Evolutionary conservation across 2,797 vertebrate genomes (phyloP), one percentile per base, ranked within the genome.

Genomic region (Melanotaenia pygmaea): DNA sequence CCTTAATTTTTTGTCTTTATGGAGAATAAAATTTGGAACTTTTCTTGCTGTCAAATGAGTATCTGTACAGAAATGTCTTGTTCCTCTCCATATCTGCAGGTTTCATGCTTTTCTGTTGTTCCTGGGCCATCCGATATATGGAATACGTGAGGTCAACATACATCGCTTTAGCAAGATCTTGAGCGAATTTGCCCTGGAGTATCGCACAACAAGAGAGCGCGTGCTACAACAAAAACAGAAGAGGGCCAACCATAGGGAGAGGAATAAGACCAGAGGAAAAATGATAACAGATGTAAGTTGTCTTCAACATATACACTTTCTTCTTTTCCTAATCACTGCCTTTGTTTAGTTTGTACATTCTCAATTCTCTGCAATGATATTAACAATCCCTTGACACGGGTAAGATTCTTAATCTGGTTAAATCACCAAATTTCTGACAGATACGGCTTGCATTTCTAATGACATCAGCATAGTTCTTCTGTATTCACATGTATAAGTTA

Each of bases 191-290:
- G 98, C 98, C 50, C 93, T 99, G 77, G 98, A 99, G 85, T 99
- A 99, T 82, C 97, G 98, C 64, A 99, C 98, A 45, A 97, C 98
- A 35, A 95, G 98, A 81, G 98, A 99, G 70, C 94, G 98, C 14
- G 97, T 98, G 80, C 90, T 99, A 59, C 98, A 98, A 85, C 98
- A 99, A 91, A 98, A 97, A 81, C 98, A 97, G 94, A 99, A 99
- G 84, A 94, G 98, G 83, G 97, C 97, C 87, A 97, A 95, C 93
- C 97, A 99, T 94, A 93, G 97, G 32, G 98, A 99, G 90, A 96
- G 98, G 87, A 99, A 99, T 89, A 99, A 99, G 93, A 99, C 97
- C 87, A 93, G 98, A 77, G 98, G 97, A n/a, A 99, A 98, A 94
- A 97, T 99, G 96, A 99, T 99, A 92, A 99, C 97, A 54, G 97